Evolutionary conservation across 2,888 invertebrate species (phyloP).

Genomic region (Shargacucullia verbasci): DNA sequence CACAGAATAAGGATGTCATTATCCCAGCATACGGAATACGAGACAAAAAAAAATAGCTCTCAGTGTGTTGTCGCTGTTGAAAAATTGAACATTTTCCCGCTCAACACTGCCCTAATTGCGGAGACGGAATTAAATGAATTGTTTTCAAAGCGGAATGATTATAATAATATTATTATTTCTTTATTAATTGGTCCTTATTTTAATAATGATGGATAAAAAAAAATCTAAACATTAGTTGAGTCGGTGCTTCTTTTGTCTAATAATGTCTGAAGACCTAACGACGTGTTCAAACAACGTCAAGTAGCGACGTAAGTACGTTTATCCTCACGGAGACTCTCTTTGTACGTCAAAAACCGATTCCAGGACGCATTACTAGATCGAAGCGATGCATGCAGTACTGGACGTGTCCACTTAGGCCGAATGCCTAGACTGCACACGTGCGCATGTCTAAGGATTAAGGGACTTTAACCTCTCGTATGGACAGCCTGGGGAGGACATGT

Average conservation of each 20-base stretch:
- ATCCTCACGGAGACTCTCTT: slow-evolving; percentile 19
- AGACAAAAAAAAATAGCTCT: slow-evolving; percentile 47
- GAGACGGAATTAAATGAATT: slow-evolving; percentile 48
- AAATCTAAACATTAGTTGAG: too few species aligned
- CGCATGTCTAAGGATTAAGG: slow-evolving; percentile 31
- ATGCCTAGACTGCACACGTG: slow-evolving; percentile 43
- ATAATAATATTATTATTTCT: slow-evolving; percentile 41
- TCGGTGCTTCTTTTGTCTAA: too few species aligned
- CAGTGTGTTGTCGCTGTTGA: slow-evolving; percentile 46
- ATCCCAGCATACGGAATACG: slow-evolving; percentile 58
- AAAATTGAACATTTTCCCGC: slow-evolving; percentile 52
- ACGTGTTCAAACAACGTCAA: too few species aligned
- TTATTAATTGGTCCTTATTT: slow-evolving; percentile 7
- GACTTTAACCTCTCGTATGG: slow-evolving; percentile 29
- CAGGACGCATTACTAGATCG: slow-evolving; percentile 23
- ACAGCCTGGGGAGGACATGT: slow-evolving; percentile 19
- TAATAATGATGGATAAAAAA: neutral
- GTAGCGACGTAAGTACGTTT: neutral
- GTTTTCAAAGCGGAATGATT: slow-evolving; percentile 40
- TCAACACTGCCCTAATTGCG: slow-evolving; percentile 48
- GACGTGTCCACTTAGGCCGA: slow-evolving; percentile 51
- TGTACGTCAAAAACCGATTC: slow-evolving; percentile 47
- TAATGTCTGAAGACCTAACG: too few species aligned
- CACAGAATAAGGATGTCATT: slow-evolving; percentile 69
- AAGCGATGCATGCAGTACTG: slow-evolving; percentile 38